Base-by-base conservation (phyloP, 2,797 vertebrate species). In the Thamnophis elegans region DNA sequence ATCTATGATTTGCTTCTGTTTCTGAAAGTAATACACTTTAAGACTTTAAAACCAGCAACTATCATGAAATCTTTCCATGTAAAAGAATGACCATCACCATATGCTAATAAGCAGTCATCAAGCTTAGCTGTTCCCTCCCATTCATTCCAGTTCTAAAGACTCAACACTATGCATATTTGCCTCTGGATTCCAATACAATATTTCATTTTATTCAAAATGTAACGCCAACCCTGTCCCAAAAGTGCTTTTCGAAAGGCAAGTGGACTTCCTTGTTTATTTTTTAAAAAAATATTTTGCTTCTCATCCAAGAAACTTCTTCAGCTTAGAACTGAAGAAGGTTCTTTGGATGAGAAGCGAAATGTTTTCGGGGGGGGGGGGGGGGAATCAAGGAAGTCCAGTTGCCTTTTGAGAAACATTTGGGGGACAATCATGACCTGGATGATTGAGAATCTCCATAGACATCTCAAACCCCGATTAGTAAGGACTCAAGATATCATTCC, bases 291-390 rank as follows among this genome's bases (percentile, higher is more conserved):
- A 62, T 62, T 62, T 62, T 11, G 1, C 26, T 62, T 62, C 60
- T 62, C 26, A 28, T 62, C 60, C 60, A 62, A 62, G 60, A 62
- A 62, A 3, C 26, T 13, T 62, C 26, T 62, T 12, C 26, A 62
- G 28, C 28, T 65, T 65, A n/a, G 28, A n/a, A 65, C 28, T n/a
- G 26, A 14, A 65, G 11, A 2, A n/a, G 28, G 13, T 65, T 65
- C 12, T 65, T 65, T 65, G 5, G 28, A n/a, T 65, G 12, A 5
- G 60, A 62, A 62, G 26, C 0, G 1, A 65, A 65, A n/a, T 0
- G 0, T 62, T 28, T 62, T n/a, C n/a, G n/a, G n/a, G n/a, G n/a
- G n/a, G n/a, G n/a, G n/a, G 18, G 59, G 26, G 11, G 0, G 1
- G 6, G n/a, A n/a, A 65, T n/a, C 62, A 65, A 28, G 59, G 25